These are phyloP conservation scores for Apolygus lucorum DNA, from an alignment of 1,140 invertebrate genomes.

Conservation along the genomic window DNA sequence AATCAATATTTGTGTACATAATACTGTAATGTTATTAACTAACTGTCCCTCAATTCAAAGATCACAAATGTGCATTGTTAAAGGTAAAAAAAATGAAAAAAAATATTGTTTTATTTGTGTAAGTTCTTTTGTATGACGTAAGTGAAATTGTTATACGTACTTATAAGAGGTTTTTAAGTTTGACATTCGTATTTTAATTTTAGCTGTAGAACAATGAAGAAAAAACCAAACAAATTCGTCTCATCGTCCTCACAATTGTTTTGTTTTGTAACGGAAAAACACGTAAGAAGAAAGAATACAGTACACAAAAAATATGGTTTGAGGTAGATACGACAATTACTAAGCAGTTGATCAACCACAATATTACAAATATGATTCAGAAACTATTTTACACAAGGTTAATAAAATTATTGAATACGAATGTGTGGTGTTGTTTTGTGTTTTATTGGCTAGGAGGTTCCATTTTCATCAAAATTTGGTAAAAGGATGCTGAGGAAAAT, in stretches of 20 bases:
- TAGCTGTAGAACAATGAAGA: not conserved
- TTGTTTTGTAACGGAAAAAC: not conserved
- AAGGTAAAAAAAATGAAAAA: not conserved
- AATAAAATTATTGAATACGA: slow-evolving; percentile 21
- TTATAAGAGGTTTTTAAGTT: not conserved
- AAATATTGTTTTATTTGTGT: not conserved
- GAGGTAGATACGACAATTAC: slow-evolving; percentile 14
- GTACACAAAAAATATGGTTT: slow-evolving; percentile 14
- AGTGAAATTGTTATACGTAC: slow-evolving; percentile 5
- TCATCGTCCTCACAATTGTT: not conserved
- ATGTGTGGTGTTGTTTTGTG: not conserved
- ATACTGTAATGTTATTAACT: slow-evolving; percentile 6
- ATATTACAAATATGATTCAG: slow-evolving; percentile 17
- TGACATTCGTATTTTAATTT: not conserved
- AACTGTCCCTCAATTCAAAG: slow-evolving; percentile 10
- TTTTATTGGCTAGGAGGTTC: no score
- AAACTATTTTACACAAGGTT: slow-evolving; percentile 21
- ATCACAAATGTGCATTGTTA: slow-evolving; percentile 10
- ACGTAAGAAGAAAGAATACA: not conserved
- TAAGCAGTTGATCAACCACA: slow-evolving; percentile 17
- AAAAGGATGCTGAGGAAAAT: no score
- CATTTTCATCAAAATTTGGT: no score
- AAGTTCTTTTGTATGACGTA: not conserved
- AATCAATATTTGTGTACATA: slow-evolving; percentile 15
- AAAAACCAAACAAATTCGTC: not conserved